Conservation (phyloP, 2,888 invertebrate genomes). For the Uropetala carovei region DNA sequence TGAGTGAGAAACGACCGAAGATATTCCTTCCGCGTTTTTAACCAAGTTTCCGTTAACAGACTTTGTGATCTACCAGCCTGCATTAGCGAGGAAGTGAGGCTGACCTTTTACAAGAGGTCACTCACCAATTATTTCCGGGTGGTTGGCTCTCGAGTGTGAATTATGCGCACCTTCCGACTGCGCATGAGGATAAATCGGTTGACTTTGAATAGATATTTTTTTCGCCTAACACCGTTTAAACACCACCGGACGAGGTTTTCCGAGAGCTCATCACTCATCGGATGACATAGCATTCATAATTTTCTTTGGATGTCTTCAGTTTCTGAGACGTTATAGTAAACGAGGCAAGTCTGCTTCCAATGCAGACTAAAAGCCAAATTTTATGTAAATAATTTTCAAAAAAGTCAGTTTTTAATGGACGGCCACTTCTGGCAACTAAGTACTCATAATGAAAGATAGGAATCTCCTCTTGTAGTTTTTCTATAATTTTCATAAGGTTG, state of each 20-base stretch:
- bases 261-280: neutral
- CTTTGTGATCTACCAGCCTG: constrained; percentile 7
- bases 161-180: neutral
- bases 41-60: neutral
- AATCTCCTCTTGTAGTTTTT: too few species aligned
- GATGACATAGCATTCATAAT: neutral
- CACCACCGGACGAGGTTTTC: neutral
- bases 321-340: neutral
- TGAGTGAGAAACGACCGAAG: neutral
- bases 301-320: neutral
- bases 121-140: constrained; percentile 7
- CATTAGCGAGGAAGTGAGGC: constrained; percentile 16
- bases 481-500: too few species aligned
- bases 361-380: too few species aligned
- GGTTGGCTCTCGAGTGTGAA: neutral
- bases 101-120: neutral
- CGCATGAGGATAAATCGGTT: neutral
- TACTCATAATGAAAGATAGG: too few species aligned
- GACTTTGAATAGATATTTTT: neutral
- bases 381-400: too few species aligned
- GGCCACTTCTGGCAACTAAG: too few species aligned
- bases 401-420: too few species aligned
- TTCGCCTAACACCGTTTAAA: neutral
- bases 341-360: neutral
- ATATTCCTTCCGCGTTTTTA: neutral